phyloP scores from a whole-genome alignment of 2,888 invertebrate genomes.

The Drosophila merina region DNA sequence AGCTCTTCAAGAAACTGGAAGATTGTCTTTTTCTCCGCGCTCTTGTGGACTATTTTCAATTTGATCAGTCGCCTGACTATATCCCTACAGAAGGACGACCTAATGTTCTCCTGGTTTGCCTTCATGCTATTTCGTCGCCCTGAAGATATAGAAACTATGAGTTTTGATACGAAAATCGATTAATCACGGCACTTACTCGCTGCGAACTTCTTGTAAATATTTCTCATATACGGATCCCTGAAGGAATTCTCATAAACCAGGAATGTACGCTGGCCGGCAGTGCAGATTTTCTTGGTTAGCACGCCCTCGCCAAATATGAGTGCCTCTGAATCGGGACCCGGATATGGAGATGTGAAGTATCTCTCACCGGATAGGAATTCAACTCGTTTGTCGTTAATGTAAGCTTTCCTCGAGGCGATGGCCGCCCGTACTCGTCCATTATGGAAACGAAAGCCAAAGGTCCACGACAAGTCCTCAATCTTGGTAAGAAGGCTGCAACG shows the following conservation, averaged over 20 bases:
- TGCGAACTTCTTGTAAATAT: not conserved
- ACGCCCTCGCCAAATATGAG: not conserved
- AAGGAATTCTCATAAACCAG: constrained; percentile 6
- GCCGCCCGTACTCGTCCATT: constrained; percentile 29
- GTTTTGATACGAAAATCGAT: not conserved
- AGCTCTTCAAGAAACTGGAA: constrained; percentile 1
- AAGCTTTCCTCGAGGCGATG: constrained; percentile 5
- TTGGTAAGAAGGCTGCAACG: not conserved
- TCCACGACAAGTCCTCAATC: constrained; percentile 11
- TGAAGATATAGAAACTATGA: not conserved
- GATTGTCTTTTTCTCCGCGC: not conserved
- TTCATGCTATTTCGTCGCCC: constrained; percentile 6
- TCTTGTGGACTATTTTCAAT: not conserved
- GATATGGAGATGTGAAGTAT: constrained; percentile 1
- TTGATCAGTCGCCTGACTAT: not conserved
- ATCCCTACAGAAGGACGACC: constrained; percentile 4
- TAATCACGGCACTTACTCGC: constrained; percentile 1
- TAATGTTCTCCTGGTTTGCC: not conserved
- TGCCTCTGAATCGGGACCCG: not conserved
- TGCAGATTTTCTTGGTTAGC: not conserved
- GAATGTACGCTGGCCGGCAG: constrained; percentile 6
- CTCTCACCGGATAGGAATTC: not conserved
- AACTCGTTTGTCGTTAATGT: not conserved
- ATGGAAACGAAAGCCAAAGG: constrained; percentile 29
- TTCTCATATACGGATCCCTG: constrained; percentile 1